Percentiles rank a stretch among this genome's conserved stretches.
phyloP scores from a whole-genome alignment of 2,113 vertebrate species.

The Ivindomyrus marchei region DNA sequence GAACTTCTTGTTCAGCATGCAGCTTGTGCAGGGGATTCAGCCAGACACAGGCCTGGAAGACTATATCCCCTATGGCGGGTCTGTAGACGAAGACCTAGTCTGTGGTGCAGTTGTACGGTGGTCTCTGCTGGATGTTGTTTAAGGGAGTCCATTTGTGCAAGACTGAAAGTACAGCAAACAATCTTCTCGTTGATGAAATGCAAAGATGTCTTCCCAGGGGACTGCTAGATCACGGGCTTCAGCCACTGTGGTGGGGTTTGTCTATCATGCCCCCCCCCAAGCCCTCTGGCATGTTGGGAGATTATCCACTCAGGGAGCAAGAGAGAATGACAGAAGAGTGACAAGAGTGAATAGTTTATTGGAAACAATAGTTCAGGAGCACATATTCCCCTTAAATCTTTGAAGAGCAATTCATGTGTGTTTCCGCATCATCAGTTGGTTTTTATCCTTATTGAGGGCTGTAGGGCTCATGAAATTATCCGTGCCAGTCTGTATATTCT shows the following conservation, averaged over 20 bases:
- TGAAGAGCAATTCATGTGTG: background rate
- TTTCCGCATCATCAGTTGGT: background rate
- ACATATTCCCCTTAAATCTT: background rate
- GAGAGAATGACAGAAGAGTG: constrained; percentile 48
- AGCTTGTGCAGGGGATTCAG: background rate
- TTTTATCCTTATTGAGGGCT: background rate
- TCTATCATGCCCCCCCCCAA: constrained; percentile 44
- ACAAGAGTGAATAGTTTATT: background rate
- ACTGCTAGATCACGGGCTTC: constrained; percentile 63
- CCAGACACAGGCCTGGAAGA: background rate
- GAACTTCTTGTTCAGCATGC: background rate
- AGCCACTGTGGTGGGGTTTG: constrained; percentile 63
- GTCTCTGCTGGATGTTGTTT: constrained; percentile 14
- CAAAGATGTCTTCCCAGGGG: constrained; percentile 47
- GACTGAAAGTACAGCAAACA: background rate
- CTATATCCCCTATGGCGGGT: background rate
- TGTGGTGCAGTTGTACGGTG: background rate
- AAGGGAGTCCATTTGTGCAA: background rate
- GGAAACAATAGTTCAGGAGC: background rate
- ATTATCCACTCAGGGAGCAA: constrained; percentile 72
- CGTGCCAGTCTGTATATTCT: background rate
- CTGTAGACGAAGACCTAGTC: background rate
- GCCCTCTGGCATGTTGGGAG: constrained; percentile 60
- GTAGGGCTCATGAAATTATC: background rate
- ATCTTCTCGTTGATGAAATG: constrained; percentile 55